Base-by-base conservation (phyloP, 1,140 invertebrate genomes). In the Lepidotrigona ventralis region DNA sequence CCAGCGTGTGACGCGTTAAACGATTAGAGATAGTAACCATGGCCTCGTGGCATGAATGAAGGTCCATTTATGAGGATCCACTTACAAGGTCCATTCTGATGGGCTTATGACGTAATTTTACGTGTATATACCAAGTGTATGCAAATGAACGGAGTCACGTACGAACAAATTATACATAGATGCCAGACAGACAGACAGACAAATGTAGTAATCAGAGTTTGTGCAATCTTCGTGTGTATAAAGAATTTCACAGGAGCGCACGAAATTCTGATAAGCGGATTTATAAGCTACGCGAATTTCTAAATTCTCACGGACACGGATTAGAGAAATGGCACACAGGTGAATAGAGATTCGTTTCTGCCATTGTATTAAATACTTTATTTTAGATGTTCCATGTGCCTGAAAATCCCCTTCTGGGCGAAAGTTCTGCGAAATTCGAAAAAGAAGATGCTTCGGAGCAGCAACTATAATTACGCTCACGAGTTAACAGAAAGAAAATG, bases 71-170 rank as follows among this genome's bases (percentile, higher is more conserved):
- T 72, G 84, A 78, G 56, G 64, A 64, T 75, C 39, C 74, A 70
- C 76, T 76, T 75, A 66, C 80, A 81, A 76, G 81, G 74, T 56
- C 66, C 74, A 26, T 53, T 39, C 64, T 72, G 75, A 74, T 85
- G 54, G 70, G 80, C 79, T 79, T 80, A 33, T 89, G 88, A 89
- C 81, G 86, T 84, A 89, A 89, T 81, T 66, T 60, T 71, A 79
- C 73, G 68, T 74, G 84, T 69, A 60, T 46, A 68, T 29, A 46
- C 54, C 17, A 29, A 64, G n/a, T 21, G n/a, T n/a, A 46, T 8
- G 39, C 39, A 68, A 46, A 79, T 80, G 81, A 80, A 85, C 33
- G 76, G 23, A 60, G 39, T 33, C 79, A 69, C 46, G 79, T 76
- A 70, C 26, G 33, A 53, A 86, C 33, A 33, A 64, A 73, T 78